phyloP scores from a whole-genome alignment of 2,888 invertebrate species.

The Amphipoea oculea region DNA sequence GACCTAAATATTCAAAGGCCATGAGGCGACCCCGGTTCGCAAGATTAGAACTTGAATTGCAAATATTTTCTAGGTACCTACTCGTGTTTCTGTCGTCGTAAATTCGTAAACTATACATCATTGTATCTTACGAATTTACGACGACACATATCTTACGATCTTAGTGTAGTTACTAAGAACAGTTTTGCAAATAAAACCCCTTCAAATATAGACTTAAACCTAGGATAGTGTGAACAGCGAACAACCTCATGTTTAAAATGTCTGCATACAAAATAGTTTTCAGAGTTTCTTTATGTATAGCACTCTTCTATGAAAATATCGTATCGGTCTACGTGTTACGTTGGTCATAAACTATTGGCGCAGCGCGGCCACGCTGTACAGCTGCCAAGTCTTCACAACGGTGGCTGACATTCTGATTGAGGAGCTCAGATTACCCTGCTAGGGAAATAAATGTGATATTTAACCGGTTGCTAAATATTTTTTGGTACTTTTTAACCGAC shows the following conservation, averaged over 20 bases:
- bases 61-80: conserved; percentile 8
- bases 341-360: conserved; percentile 53
- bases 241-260: neutral
- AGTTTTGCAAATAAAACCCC: neutral
- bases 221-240: neutral
- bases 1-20: conserved; percentile 39
- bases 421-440: conserved; percentile 32
- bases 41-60: conserved; percentile 31
- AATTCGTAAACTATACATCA: neutral
- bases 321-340: conserved; percentile 45
- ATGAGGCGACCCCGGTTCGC: conserved; percentile 4
- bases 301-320: conserved; percentile 41
- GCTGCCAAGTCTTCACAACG: conserved; percentile 54
- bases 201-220: neutral
- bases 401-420: conserved; percentile 49
- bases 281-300: conserved; percentile 29
- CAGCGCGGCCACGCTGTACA: conserved; percentile 23
- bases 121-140: neutral
- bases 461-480: conserved; percentile 3
- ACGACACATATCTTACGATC: neutral
- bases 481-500: conserved; percentile 2
- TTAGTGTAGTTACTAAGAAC: neutral
- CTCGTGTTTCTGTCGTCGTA: neutral
- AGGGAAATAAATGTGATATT: conserved; percentile 21
- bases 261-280: neutral